phyloP scores from a whole-genome alignment of 2,888 invertebrate genomes.

The Eupithecia centaureata region DNA sequence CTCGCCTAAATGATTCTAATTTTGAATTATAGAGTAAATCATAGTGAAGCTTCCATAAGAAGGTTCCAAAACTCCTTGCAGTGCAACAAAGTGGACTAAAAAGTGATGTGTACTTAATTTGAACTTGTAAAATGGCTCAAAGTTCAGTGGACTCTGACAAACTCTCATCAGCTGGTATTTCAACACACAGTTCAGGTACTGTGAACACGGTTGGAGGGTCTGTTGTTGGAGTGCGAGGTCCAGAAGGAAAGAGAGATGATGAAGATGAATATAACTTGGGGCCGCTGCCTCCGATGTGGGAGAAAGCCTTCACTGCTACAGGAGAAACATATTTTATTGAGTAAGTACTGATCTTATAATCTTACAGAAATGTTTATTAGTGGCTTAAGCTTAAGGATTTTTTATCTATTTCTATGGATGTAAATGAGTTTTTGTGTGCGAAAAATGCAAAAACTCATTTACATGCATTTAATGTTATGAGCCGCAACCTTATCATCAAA shows the following conservation, averaged over 20 bases:
- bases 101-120: conserved; percentile 38
- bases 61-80: conserved; percentile 3
- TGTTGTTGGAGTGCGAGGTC: conserved; percentile 76
- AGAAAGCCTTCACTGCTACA: conserved; percentile 97
- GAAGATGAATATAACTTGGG: conserved; percentile 92
- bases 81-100: conserved; percentile 35
- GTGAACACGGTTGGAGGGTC: conserved; percentile 78
- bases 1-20: conserved; percentile 40
- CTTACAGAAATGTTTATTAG: not conserved
- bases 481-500: too few species aligned
- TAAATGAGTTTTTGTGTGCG: too few species aligned
- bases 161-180: conserved; percentile 78
- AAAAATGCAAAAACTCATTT: too few species aligned
- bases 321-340: conserved; percentile 99
- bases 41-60: not conserved
- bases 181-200: conserved; percentile 79
- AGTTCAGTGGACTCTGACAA: conserved; percentile 79
- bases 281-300: conserved; percentile 98
- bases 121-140: conserved; percentile 66
- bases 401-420: too few species aligned
- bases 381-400: too few species aligned
- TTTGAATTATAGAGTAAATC: conserved; percentile 34
- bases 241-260: conserved; percentile 76
- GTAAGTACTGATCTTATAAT: conserved; percentile 82
- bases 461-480: too few species aligned